Evolutionary conservation across 2,888 invertebrate species (phyloP).

Genomic region (Pseudococcus jackbeardsleyi): DNA sequence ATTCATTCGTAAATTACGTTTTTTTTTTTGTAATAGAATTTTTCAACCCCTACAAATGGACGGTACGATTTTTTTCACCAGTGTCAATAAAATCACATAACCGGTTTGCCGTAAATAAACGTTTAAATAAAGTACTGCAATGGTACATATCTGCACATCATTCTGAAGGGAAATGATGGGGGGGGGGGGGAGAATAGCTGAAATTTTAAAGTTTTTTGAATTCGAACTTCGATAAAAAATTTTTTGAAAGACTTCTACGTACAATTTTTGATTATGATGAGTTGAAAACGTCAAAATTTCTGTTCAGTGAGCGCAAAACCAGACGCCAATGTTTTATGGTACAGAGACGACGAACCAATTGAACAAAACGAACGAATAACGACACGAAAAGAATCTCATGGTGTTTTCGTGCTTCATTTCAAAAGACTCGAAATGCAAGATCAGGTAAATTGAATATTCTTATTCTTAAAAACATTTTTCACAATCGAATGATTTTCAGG

Average conservation of each 20-base stretch:
- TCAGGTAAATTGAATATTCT: conserved; percentile 72
- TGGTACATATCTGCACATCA: too few relatives aligned
- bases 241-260: neutral
- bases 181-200: too few relatives aligned
- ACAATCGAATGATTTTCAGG: conserved; percentile 70
- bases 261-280: neutral
- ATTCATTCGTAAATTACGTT: too few relatives aligned
- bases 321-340: conserved; percentile 88
- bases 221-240: neutral
- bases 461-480: neutral
- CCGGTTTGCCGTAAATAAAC: too few relatives aligned
- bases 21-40: too few relatives aligned
- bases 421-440: conserved; percentile 83
- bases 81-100: too few relatives aligned
- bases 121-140: too few relatives aligned
- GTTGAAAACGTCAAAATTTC: too few relatives aligned
- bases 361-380: conserved; percentile 78
- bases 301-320: conserved; percentile 82
- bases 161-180: too few relatives aligned
- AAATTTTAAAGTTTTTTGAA: too few relatives aligned
- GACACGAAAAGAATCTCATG: conserved; percentile 78
- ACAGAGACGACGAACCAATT: conserved; percentile 85
- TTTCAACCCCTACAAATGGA: too few relatives aligned
- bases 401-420: conserved; percentile 81
- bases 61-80: too few relatives aligned